Evolutionary conservation across 2,113 vertebrate species (phyloP), one percentile per base, ranked within the genome.

Genomic region (Sander vitreus): DNA sequence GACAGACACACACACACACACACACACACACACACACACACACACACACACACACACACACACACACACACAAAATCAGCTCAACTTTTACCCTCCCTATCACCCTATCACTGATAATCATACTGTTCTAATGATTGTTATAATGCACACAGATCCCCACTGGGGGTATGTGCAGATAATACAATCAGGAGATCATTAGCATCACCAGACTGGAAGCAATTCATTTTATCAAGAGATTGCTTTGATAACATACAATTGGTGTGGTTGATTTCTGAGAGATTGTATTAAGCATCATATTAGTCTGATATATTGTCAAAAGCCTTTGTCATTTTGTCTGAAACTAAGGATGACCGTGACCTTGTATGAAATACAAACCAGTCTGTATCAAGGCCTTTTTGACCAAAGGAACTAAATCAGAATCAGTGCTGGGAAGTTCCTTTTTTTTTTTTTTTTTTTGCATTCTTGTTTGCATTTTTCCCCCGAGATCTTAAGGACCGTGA

Each of bases 141-240:
- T 72, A 86, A 86, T 67, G 62, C 39, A 79, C 36, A 19, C 45
- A 73, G 45, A 77, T 67, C 82, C 80, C 85, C 87, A 86, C 71
- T 73, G 70, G 70, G 77, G 59, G 33, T 66, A 76, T 62, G n/a
- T 48, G 80, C 68, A 78, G 83, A 88, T 89, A 76, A 86, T 76
- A 77, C 75, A 85, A 82, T 88, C 69, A 90, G 76, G 25, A 87
- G 79, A 92, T 90, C 81, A 87, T 87, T 90, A 81, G 80, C 63
- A 78, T 89, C 78, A 79, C 57, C 80, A 87, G 80, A 85, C 58
- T 74, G 70, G 78, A 82, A 84, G 88, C 53, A 55, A 89, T 93
- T 89, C 77, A 86, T 84, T 87, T 85, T 66, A 80, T 82, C 82
- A 80, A 86, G 86, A 84, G 85, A 92, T 93, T 85, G 69, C 83